phyloP scores from a whole-genome alignment of 2,888 invertebrate species.

The Acrobasis repandana region DNA sequence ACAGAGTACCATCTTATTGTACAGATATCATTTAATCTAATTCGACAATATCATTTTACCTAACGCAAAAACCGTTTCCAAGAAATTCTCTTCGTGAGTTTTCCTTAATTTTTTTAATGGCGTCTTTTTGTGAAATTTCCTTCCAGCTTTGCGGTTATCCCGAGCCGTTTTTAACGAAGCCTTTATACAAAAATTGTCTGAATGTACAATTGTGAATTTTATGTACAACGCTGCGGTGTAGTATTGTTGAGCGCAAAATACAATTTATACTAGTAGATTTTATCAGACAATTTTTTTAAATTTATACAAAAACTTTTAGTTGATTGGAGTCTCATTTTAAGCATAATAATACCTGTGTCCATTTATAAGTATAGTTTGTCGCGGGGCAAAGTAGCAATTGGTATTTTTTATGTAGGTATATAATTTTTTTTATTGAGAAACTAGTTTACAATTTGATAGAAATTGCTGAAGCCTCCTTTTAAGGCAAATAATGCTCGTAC shows the following conservation, averaged over 20 bases:
- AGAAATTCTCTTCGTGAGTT: not conserved
- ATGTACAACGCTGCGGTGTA: not conserved
- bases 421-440: too few species aligned
- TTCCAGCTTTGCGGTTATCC: not conserved
- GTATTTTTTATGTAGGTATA: too few species aligned
- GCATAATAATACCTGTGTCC: too few species aligned
- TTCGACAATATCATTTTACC: not conserved
- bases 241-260: not conserved
- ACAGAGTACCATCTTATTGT: not conserved
- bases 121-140: conserved; percentile 3
- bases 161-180: conserved; percentile 2
- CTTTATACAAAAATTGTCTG: not conserved
- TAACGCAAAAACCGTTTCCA: not conserved
- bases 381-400: too few species aligned
- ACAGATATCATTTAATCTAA: not conserved
- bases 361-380: too few species aligned
- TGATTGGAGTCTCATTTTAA: too few species aligned
- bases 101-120: conserved; percentile 13
- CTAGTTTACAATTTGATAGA: too few species aligned
- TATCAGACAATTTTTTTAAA: too few species aligned
- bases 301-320: too few species aligned
- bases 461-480: too few species aligned
- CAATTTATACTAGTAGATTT: too few species aligned
- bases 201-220: not conserved
- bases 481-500: too few species aligned